Base-by-base conservation (phyloP, 2,888 invertebrate species). In the Tiphia femorata region DNA sequence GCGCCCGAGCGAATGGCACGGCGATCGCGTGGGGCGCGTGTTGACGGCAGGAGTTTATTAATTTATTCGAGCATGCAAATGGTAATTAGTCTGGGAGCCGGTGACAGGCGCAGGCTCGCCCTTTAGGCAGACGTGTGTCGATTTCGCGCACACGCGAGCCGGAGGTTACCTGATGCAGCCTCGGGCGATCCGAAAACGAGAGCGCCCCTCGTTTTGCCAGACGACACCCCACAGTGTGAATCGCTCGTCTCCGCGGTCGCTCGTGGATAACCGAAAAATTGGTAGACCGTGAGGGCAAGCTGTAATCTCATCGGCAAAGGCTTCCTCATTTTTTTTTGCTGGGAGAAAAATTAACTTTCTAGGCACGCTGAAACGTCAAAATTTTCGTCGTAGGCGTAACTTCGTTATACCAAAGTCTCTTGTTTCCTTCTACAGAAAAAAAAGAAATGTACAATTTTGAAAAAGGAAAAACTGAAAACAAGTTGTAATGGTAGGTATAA, bases 41-140 rank as follows among this genome's bases (percentile, higher is more conserved):
- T 72, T 33, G 62, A 65, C 62, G 12, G 52, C 69, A 55, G 66
- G 67, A 80, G 75, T 81, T 82, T 81, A 80, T 81, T 82, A 81
- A 83, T 80, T 81, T 80, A 82, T 81, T 80, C 82, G 75, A 77
- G 81, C 82, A 78, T 80, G 78, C 77, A 80, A 82, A 80, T 73
- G 74, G 77, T 80, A 82, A 83, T 83, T 81, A 83, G 76, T 76
- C 76, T 61, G 81, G 78, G 80, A 78, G 79, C 74, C 72, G 75
- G 77, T 82, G 83, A 82, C 83, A 82, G 76, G 72, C 77, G 67
- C 83, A 82, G 81, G 70, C 74, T 72, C 72, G 68, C 75, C 79
- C 78, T 70, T 70, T 73, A 73, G 79, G 76, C 75, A 66, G 62
- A 68, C 72, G 72, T 67, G 64, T 64, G 74, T 73, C 70, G 67